Evolutionary conservation across 2,888 invertebrate species (phyloP).

Genomic region (Pyrrhia umbra): DNA sequence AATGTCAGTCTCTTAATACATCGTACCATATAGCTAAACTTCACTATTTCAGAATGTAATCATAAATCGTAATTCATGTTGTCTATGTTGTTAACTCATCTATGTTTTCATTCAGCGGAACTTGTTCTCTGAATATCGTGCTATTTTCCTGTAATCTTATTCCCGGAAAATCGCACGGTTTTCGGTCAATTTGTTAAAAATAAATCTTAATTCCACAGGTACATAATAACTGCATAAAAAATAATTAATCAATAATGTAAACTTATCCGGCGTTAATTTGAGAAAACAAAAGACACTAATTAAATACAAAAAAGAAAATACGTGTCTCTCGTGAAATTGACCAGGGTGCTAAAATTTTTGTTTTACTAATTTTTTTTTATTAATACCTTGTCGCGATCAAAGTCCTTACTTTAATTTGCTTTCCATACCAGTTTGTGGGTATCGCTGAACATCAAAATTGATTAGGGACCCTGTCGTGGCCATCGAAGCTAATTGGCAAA

Average conservation of each 20-base stretch:
- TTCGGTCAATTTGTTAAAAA: constrained; percentile 34
- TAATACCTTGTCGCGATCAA: constrained; percentile 31
- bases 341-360: constrained; percentile 26
- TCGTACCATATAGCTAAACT: constrained; percentile 19
- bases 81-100: constrained; percentile 32
- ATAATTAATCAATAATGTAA: constrained; percentile 8
- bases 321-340: constrained; percentile 25
- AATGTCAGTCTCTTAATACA: constrained; percentile 20
- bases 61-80: constrained; percentile 29
- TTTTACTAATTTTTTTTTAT: constrained; percentile 21
- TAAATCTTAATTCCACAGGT: constrained; percentile 53
- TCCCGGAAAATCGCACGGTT: constrained; percentile 26
- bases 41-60: constrained; percentile 22
- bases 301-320: constrained; percentile 20
- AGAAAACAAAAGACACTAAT: constrained; percentile 14
- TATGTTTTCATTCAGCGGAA: constrained; percentile 35
- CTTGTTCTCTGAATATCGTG: constrained; percentile 17
- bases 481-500: constrained; percentile 86
- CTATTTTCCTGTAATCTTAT: constrained; percentile 30
- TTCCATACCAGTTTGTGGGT: constrained; percentile 55
- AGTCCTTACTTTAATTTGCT: constrained; percentile 35
- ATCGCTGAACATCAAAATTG: constrained; percentile 71
- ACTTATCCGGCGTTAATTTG: constrained; percentile 8
- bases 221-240: constrained; percentile 30
- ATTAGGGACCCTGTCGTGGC: constrained; percentile 80